Evolutionary conservation across 2,113 vertebrate species (phyloP), one percentile per base, ranked within the genome.

Genomic region (Gymnobelideus leadbeateri): DNA sequence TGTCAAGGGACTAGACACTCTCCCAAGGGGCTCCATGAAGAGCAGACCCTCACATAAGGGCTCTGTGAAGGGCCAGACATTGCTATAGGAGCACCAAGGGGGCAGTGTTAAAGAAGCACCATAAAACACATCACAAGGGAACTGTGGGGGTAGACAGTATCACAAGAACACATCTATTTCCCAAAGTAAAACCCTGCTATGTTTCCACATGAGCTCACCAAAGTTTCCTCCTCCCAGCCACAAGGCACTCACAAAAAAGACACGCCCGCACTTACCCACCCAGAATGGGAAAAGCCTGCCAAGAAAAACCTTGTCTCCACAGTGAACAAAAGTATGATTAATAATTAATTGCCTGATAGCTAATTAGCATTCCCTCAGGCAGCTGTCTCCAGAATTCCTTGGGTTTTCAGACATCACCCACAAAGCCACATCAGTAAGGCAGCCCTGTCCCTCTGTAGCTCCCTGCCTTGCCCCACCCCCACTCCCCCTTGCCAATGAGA

Each of bases 351-450:
- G 97, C 96, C 95, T 97, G 97, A 97, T 97, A 97, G 97, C 98
- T 98, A 98, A 98, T 98, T 98, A 98, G 98, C 97, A 98, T 98
- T 98, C 98, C 97, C 97, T 97, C 96, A 96, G 97, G 98, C 97
- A 97, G 97, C 96, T 95, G 97, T 97, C 97, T 97, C 97, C 94
- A 97, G 97, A 98, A 96, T 95, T 97, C 95, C 90, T 97, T 97
- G 14, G 96, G 97, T 96, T 97, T 97, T 92, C 95, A 98, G 28
- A 96, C 89, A 28, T 90, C 89, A 43, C 89, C 49, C 89, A 49
- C 49, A 47, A 47, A 47, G 49, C 89, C 89, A 25, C 89, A 90
- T 51, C 46, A 49, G 89, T 50, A 31, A 90, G 47, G 25, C 89
- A 51, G 89, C 28, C 47, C 28, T 25, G 46, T 90, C 89, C 46